Evolutionary conservation across 2,797 vertebrate genomes (phyloP).

Genomic region (Halcyon leucocephala): DNA sequence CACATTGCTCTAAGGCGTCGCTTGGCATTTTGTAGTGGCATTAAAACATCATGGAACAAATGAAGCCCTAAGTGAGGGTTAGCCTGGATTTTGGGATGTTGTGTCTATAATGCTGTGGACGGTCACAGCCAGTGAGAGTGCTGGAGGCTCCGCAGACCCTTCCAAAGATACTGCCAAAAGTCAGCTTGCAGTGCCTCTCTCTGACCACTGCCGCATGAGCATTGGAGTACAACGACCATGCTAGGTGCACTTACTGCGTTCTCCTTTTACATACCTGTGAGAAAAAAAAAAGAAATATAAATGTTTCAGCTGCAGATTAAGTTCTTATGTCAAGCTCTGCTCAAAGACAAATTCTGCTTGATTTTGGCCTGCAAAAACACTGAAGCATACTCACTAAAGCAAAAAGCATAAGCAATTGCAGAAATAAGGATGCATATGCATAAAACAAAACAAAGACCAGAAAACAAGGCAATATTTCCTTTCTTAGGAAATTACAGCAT

Average conservation of each 20-base stretch:
- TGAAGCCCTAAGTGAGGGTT: not conserved
- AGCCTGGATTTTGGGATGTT: not conserved
- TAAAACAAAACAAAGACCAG: not conserved
- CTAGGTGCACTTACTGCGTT: not conserved
- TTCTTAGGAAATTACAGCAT: not conserved
- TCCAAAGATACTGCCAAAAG: not conserved
- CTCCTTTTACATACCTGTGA: not conserved
- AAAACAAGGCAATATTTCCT: conserved; percentile 1
- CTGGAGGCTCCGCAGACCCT: not conserved
- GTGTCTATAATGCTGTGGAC: not conserved
- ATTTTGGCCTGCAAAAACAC: not conserved
- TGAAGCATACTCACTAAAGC: not conserved
- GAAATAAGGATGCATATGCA: not conserved
- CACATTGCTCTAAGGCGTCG: not conserved
- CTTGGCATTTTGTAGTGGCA: not conserved
- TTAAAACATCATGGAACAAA: not conserved
- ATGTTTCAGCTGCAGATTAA: not conserved
- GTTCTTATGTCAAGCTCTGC: not conserved
- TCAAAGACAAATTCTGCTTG: not conserved
- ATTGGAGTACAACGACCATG: not conserved
- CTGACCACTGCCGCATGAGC: rapidly evolving
- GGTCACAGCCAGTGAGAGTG: rapidly evolving
- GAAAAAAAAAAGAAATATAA: not conserved
- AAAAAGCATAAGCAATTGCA: not conserved
- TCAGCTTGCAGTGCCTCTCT: rapidly evolving